phyloP scores from a whole-genome alignment of 2,797 vertebrate species.

The Tragelaphus oryx region DNA sequence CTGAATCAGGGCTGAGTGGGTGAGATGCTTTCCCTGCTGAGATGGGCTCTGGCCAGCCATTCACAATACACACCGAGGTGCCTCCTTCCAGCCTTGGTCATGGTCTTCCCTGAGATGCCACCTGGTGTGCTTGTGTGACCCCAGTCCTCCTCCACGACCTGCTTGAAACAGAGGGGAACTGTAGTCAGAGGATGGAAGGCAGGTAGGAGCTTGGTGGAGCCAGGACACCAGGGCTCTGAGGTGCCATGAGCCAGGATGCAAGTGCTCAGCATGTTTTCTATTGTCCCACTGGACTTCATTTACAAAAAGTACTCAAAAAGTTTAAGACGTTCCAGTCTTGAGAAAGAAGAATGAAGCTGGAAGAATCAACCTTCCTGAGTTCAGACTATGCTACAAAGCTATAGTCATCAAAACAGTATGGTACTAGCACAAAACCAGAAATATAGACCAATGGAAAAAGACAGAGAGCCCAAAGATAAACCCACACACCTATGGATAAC shows the following conservation, averaged over 20 bases:
- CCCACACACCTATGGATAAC: neutral
- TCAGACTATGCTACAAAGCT: neutral
- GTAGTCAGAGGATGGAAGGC: neutral
- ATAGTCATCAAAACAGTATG: neutral
- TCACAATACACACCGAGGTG: accelerated
- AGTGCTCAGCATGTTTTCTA: neutral
- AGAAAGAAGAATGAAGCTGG: neutral
- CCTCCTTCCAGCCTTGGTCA: neutral
- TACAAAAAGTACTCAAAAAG: neutral
- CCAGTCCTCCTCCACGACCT: neutral
- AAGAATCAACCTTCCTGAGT: neutral
- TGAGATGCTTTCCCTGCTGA: neutral
- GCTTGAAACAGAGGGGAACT: too few species aligned
- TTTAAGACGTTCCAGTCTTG: neutral
- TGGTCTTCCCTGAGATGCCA: too few species aligned
- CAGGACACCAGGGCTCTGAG: neutral
- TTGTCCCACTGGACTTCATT: neutral
- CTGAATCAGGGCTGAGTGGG: too few species aligned
- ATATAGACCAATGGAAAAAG: neutral
- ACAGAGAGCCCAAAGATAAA: neutral
- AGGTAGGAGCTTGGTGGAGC: neutral
- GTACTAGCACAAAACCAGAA: neutral
- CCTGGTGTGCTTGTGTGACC: neutral
- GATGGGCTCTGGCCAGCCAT: neutral
- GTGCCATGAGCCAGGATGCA: neutral